phyloP scores from a whole-genome alignment of 2,797 vertebrate genomes.

The Dermochelys coriacea region DNA sequence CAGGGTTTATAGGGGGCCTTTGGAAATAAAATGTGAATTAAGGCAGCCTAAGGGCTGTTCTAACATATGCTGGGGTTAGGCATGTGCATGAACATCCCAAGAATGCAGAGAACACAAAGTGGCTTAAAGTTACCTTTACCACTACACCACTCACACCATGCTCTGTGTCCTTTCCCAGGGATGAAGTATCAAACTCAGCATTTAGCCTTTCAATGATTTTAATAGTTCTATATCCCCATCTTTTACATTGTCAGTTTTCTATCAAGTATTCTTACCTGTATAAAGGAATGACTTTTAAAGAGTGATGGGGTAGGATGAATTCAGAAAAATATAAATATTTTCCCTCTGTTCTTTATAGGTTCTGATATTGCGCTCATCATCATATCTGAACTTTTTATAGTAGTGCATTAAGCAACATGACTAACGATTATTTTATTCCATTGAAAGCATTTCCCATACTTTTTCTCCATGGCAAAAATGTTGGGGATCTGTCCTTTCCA shows the following conservation, averaged over 20 bases:
- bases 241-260: neutral
- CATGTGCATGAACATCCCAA: neutral
- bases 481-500: neutral
- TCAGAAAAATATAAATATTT: neutral
- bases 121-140: neutral
- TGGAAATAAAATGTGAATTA: neutral
- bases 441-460: neutral
- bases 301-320: neutral
- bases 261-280: neutral
- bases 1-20: neutral
- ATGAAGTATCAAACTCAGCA: neutral
- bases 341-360: neutral
- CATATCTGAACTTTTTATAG: neutral
- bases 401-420: neutral
- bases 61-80: neutral
- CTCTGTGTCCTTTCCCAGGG: neutral
- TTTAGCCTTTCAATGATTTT: neutral
- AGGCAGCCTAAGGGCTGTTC: neutral
- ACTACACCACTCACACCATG: neutral
- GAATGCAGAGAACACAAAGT: neutral
- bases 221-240: neutral
- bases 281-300: neutral
- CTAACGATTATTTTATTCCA: neutral
- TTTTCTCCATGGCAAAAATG: neutral
- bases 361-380: neutral